phyloP scores from a whole-genome alignment of 37 sponge, comb jelly and placozoan species.

The Diacarnus erythraeanus region DNA sequence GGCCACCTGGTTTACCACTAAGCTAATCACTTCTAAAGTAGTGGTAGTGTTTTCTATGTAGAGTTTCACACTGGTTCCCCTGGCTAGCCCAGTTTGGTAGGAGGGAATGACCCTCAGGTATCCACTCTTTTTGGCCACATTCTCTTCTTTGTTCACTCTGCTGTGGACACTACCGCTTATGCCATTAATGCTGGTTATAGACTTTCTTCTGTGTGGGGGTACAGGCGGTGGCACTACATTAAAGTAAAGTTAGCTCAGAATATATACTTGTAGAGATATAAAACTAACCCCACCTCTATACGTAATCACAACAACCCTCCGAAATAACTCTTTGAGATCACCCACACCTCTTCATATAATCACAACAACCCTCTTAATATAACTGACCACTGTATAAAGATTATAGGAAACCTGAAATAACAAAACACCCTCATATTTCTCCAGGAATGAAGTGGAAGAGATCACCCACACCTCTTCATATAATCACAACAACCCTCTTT shows the following conservation, averaged over 20 bases:
- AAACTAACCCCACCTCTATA: too few relatives aligned
- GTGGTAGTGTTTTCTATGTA: slow-evolving; percentile 42
- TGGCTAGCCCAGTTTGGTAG: slow-evolving; percentile 71
- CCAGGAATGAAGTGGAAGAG: too few relatives aligned
- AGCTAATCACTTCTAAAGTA: slow-evolving; percentile 42
- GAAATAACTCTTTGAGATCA: too few relatives aligned
- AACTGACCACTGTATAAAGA: too few relatives aligned
- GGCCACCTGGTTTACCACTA: slow-evolving; percentile 62
- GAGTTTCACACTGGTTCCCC: slow-evolving; percentile 84
- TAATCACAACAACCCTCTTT: too few relatives aligned
- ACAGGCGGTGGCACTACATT: not conserved
- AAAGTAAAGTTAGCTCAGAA: not conserved
- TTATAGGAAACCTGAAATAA: too few relatives aligned
- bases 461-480: too few relatives aligned
- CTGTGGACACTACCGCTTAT: not conserved
- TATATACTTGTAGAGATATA: too few relatives aligned
- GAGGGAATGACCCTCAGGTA: slow-evolving; percentile 61
- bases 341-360: too few relatives aligned
- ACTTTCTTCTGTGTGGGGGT: not conserved
- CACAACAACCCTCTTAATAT: too few relatives aligned
- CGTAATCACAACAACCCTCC: too few relatives aligned
- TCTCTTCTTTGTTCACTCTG: not conserved
- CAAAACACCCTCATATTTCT: too few relatives aligned
- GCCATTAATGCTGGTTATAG: not conserved
- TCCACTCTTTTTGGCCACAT: not conserved